Base-by-base conservation (phyloP, 2,888 invertebrate species). In the Spodoptera picta region DNA sequence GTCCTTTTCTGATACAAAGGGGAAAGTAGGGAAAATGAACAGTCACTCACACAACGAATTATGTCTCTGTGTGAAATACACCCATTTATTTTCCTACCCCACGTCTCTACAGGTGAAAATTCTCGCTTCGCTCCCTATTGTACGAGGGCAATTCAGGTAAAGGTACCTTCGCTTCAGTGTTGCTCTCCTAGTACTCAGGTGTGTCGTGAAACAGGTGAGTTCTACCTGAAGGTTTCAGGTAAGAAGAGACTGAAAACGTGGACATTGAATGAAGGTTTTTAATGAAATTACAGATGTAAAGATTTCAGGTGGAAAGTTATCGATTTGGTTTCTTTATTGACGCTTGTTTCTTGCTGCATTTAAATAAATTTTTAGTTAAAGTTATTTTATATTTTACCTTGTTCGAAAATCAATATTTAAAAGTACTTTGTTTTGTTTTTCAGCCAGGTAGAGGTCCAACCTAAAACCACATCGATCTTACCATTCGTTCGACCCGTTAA, bases 171-270 rank as follows among this genome's bases (percentile, higher is more conserved):
- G 71, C 44, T 36, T 57, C 36, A 46, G n/a, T 85, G 71, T 77
- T 94, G 89, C 48, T 54, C 27, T 78, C 93, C 93, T 92, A 70
- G 92, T 94, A 86, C 45, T 69, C 85, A 88, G 90, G 88, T 90
- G 83, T 76, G 86, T 77, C 76, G 79, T 84, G 83, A 86, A 84
- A 87, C 89, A 92, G 90, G 91, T 92, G 86, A 88, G 79, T 65
- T 72, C 55, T 71, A 83, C 83, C 85, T 86, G 83, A 80, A 83
- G 73, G 1, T 77, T 83, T 75, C 73, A 77, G 61, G 50, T 57
- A 12, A 60, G 63, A 60, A 50, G 55, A 43, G 55, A 43, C 23
- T 46, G 55, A 56, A 60, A 56, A 53, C 64, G 54, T 67, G 4
- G 27, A 3, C 27, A 27, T 27, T 27, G 46, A 57, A 50, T 31